Evolutionary conservation across 2,888 invertebrate genomes (phyloP).

Genomic region (Pyrgus malvae): DNA sequence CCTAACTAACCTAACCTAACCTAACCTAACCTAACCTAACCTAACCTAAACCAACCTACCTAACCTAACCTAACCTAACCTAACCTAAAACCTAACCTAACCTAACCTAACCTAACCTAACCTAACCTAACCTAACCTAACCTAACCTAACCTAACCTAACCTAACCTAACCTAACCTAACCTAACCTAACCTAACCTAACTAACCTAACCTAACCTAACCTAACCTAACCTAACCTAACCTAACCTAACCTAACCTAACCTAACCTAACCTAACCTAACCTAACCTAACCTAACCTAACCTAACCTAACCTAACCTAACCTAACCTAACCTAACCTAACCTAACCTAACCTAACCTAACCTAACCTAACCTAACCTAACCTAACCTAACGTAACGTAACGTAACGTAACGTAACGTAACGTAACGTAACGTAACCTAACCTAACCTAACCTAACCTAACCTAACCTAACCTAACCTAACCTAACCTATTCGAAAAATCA

Average conservation of each 20-base stretch:
- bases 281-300: conserved; percentile 39
- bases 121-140: conserved; percentile 38
- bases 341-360: conserved; percentile 39
- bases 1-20: conserved; percentile 23
- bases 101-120: too few species aligned
- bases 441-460: too few species aligned
- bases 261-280: conserved; percentile 39
- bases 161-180: conserved; percentile 5
- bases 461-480: too few species aligned
- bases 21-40: conserved; percentile 24
- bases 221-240: conserved; percentile 39
- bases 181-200: conserved; percentile 2
- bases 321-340: conserved; percentile 39
- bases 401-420: conserved; percentile 39
- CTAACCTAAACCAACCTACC: conserved; percentile 1
- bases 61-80: conserved; percentile 9
- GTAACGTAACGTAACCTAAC: conserved; percentile 39
- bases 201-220: conserved; percentile 35
- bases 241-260: conserved; percentile 39
- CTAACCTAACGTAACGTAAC: conserved; percentile 39
- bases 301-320: conserved; percentile 39
- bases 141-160: conserved; percentile 36
- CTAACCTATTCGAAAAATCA: too few species aligned
- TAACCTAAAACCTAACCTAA: too few species aligned
- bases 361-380: conserved; percentile 39